A percentile compares a stretch with the other conserved stretches of the same genome.
These are phyloP conservation scores for Amphiprion ocellaris DNA, from an alignment of 2,113 vertebrate genomes.

Conservation along the genomic window DNA sequence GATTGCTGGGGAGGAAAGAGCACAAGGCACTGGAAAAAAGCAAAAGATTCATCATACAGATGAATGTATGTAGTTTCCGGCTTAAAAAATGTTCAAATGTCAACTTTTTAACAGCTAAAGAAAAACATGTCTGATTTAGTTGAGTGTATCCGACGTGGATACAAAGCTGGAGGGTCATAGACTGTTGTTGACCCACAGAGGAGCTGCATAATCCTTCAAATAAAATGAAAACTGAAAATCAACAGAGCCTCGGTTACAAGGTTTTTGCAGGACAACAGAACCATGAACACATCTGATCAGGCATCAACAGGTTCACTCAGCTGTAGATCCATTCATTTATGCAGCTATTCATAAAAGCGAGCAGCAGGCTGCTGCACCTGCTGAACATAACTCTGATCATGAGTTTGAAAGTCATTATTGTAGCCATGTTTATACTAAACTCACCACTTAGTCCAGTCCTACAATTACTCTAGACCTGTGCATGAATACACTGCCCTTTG, in stretches of 20 bases:
- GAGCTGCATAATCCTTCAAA: constrained; percentile 18
- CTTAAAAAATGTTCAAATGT: constrained; percentile 13
- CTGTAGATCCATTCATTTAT: not conserved
- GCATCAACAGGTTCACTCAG: too few relatives aligned
- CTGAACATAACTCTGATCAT: not conserved
- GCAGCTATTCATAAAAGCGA: not conserved
- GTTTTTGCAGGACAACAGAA: not conserved
- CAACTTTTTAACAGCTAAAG: not conserved
- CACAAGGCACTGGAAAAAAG: not conserved
- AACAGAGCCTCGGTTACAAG: constrained; percentile 6
- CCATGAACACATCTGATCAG: not conserved
- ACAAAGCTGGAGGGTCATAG: constrained; percentile 12
- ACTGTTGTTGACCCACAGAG: constrained; percentile 29
- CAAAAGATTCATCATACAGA: constrained; percentile 20
- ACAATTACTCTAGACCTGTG: too few relatives aligned
- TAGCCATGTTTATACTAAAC: too few relatives aligned
- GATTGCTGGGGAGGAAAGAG: not conserved
- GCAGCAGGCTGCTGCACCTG: not conserved
- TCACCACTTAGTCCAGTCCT: too few relatives aligned
- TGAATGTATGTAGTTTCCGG: constrained; percentile 3
- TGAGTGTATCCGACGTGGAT: not conserved
- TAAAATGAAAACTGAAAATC: constrained; percentile 18
- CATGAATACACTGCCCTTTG: too few relatives aligned
- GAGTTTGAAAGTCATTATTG: not conserved
- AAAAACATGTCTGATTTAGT: constrained; percentile 11